Conservation (phyloP, 2,888 invertebrate species). For the Drosophila aldrichi region DNA sequence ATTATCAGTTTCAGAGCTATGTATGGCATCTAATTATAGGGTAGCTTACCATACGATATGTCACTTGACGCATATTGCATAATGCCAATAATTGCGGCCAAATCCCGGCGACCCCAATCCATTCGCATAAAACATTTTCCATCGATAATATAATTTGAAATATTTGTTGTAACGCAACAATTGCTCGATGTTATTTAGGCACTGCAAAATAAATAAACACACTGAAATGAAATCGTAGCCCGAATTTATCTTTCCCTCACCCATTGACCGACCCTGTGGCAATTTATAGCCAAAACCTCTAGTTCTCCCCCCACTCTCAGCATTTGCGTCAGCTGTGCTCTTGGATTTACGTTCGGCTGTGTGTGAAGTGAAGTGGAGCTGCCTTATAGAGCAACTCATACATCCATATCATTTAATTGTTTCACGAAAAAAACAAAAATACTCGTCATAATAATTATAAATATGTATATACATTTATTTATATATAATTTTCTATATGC, state of each 20-base stretch:
- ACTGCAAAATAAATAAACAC: conserved; percentile 43
- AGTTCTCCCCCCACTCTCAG: neutral
- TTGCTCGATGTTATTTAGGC: conserved; percentile 56
- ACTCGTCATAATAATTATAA: conserved; percentile 43
- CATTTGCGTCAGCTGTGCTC: conserved; percentile 72
- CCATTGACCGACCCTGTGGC: conserved; percentile 57
- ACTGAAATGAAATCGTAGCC: conserved; percentile 36
- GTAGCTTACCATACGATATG: conserved; percentile 33
- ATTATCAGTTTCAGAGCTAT: conserved; percentile 51
- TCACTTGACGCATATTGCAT: conserved; percentile 58
- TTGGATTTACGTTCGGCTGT: conserved; percentile 50
- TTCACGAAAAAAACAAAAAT: conserved; percentile 42
- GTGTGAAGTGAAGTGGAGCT: conserved; percentile 49
- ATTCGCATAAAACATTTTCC: conserved; percentile 25
- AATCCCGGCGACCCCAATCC: conserved; percentile 35
- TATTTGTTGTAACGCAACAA: conserved; percentile 59
- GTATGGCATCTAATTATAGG: conserved; percentile 65
- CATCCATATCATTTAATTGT: conserved; percentile 69
- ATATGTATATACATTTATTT: neutral
- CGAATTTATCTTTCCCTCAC: conserved; percentile 15
- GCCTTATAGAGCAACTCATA: conserved; percentile 31
- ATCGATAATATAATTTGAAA: conserved; percentile 52
- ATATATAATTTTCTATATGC: neutral
- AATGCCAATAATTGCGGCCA: conserved; percentile 34
- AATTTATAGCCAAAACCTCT: conserved; percentile 34